Evolutionary conservation across 2,888 invertebrate genomes (phyloP).

Genomic region (Tachina fera): DNA sequence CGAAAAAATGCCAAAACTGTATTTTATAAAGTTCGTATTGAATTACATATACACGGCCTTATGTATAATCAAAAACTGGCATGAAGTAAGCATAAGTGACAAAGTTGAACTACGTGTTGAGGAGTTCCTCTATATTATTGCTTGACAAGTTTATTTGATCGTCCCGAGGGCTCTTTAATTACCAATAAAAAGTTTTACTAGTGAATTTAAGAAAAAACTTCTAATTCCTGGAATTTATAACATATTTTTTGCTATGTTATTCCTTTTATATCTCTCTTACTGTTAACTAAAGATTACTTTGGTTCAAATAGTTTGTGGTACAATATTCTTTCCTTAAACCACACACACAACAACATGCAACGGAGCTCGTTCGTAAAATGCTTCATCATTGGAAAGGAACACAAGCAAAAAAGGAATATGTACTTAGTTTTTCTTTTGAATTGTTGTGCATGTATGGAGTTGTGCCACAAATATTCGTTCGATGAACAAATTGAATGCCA

Average conservation of each 20-base stretch:
- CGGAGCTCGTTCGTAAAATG: constrained; percentile 13
- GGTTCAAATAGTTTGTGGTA: constrained; percentile 39
- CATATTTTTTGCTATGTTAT: not conserved
- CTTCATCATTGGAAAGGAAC: not conserved
- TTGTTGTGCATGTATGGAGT: constrained; percentile 3
- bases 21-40: too few relatives aligned
- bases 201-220: not conserved
- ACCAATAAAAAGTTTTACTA: too few relatives aligned
- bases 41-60: too few relatives aligned
- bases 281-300: constrained; percentile 29
- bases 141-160: too few relatives aligned
- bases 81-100: too few relatives aligned
- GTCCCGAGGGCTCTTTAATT: too few relatives aligned
- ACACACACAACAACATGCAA: constrained; percentile 24
- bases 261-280: not conserved
- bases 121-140: too few relatives aligned
- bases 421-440: constrained; percentile 2
- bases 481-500: constrained; percentile 59
- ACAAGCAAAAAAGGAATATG: not conserved
- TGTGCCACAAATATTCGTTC: constrained; percentile 58
- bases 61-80: too few relatives aligned
- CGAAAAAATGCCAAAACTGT: too few relatives aligned
- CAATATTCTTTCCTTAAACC: constrained; percentile 26
- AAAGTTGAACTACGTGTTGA: too few relatives aligned
- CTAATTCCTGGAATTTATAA: not conserved